Conservation (phyloP, 1,140 invertebrate species). For the Drosophila dunni region DNA sequence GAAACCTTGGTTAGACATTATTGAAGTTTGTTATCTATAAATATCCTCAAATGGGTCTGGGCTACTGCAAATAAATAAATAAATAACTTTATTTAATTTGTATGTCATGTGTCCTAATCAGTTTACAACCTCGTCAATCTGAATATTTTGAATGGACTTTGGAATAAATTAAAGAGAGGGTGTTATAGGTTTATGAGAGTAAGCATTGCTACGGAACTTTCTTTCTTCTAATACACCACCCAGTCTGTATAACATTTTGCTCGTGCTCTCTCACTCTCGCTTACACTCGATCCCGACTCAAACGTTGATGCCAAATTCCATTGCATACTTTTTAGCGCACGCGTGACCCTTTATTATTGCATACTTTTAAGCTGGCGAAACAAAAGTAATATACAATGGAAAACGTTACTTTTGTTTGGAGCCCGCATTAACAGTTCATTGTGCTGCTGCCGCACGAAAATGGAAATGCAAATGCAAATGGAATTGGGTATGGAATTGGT, state of each 20-base stretch:
- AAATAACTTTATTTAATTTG: neutral
- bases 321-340: slow-evolving; percentile 40
- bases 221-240: too few relatives aligned
- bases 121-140: slow-evolving; percentile 8
- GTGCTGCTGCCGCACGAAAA: slow-evolving; percentile 44
- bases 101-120: neutral
- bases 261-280: neutral
- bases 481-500: slow-evolving; percentile 35
- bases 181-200: neutral
- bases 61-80: slow-evolving; percentile 8
- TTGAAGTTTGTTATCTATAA: slow-evolving; percentile 11
- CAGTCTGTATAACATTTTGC: neutral
- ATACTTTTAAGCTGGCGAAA: slow-evolving; percentile 20
- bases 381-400: slow-evolving; percentile 2
- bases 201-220: too few relatives aligned
- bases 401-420: neutral
- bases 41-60: slow-evolving; percentile 11
- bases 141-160: neutral
- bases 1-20: slow-evolving; percentile 10
- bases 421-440: slow-evolving; percentile 60
- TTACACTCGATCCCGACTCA: neutral
- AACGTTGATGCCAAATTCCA: neutral
- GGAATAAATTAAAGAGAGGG: neutral
- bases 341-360: slow-evolving; percentile 16
- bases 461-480: slow-evolving; percentile 44